These are phyloP conservation scores for Labrus mixtus DNA, from an alignment of 2,113 vertebrate species.

Conservation along the genomic window DNA sequence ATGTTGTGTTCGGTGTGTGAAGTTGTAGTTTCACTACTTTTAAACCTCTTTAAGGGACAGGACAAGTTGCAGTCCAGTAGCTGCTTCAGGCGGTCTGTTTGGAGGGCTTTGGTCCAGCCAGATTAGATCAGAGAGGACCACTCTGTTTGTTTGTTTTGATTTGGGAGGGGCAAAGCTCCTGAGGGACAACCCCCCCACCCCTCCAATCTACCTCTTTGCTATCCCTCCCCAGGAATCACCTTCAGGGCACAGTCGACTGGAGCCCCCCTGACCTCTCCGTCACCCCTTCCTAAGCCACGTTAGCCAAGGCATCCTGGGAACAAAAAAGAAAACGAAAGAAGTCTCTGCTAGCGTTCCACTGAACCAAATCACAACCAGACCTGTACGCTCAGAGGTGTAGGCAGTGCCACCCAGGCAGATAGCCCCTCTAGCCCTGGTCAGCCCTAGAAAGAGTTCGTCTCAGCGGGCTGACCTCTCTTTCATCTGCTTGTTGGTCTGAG, in stretches of 20 bases:
- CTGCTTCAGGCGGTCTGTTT: conserved; percentile 62
- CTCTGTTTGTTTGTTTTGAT: conserved; percentile 84
- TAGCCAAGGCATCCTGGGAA: conserved; percentile 74
- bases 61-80: conserved; percentile 23
- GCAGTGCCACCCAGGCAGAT: conserved; percentile 78
- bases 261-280: conserved; percentile 80
- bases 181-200: conserved; percentile 46
- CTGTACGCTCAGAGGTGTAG: conserved; percentile 42
- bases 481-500: conserved; percentile 59
- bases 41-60: conserved; percentile 2
- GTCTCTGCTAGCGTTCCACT: conserved; percentile 63
- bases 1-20: not conserved
- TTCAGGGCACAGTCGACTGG: conserved; percentile 75
- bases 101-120: conserved; percentile 62
- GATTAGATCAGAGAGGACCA: conserved; percentile 81
- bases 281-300: conserved; percentile 69
- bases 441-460: conserved; percentile 40
- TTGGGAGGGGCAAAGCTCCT: conserved; percentile 71
- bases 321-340: conserved; percentile 55
- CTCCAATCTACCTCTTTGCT: conserved; percentile 51
- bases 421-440: conserved; percentile 44
- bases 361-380: conserved; percentile 84
- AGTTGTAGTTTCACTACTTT: not conserved
- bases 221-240: conserved; percentile 75
- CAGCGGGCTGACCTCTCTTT: conserved; percentile 60